A percentile compares a stretch with the other conserved stretches of the same genome.
Evolutionary conservation across 2,113 vertebrate species (phyloP).

Genomic region (Podocnemis expansa): DNA sequence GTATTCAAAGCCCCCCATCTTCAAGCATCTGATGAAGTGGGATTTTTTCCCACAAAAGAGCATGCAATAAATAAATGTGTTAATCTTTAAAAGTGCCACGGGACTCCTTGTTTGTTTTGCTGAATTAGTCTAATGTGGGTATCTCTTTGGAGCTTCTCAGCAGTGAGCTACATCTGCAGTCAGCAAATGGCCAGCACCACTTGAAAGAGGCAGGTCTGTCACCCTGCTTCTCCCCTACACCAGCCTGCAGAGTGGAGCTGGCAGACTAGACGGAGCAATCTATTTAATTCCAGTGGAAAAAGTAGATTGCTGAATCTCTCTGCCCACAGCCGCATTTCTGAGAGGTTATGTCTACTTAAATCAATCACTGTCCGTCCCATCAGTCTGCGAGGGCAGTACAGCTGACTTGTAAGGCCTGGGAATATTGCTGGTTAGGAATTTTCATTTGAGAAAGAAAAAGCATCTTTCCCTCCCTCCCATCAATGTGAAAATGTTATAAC

Average conservation of each 20-base stretch:
- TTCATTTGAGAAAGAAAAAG: not conserved
- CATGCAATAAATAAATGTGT: too few relatives aligned
- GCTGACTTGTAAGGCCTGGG: not conserved
- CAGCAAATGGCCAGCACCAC: fast-evolving
- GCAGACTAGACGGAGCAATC: not conserved
- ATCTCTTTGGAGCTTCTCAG: too few relatives aligned
- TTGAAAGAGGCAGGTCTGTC: not conserved
- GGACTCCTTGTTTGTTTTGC: too few relatives aligned
- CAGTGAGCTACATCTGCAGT: fast-evolving
- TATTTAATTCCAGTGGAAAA: not conserved
- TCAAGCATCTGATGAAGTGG: too few relatives aligned
- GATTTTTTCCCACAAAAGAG: too few relatives aligned
- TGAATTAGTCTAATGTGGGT: too few relatives aligned
- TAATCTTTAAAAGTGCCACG: too few relatives aligned
- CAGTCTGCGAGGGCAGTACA: not conserved
- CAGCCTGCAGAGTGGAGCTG: not conserved
- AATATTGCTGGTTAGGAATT: not conserved
- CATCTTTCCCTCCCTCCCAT: not conserved
- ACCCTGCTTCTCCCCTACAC: too few relatives aligned
- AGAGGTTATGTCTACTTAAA: not conserved
- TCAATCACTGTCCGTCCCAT: not conserved
- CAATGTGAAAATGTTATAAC: fast-evolving
- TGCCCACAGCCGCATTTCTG: not conserved
- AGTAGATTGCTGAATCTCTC: not conserved
- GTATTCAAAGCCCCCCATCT: too few relatives aligned